These are phyloP conservation scores for Phymanthus crucifer DNA, from an alignment of 92 coral and sea anemone genomes.

Conservation along the genomic window DNA sequence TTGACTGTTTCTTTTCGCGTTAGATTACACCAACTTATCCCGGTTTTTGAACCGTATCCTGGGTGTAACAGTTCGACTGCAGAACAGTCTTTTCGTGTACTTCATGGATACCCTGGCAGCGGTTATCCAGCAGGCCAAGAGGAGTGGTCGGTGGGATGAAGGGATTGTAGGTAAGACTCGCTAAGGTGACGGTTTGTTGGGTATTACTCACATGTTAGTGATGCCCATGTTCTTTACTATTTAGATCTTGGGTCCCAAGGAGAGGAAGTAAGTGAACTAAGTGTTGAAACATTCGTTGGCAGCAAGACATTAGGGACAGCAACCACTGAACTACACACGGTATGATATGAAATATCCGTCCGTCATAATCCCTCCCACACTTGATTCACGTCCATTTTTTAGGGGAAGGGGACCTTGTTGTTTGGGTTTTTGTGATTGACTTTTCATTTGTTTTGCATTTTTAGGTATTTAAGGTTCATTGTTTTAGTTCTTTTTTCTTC, in stretches of 20 bases:
- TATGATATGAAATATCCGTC: too few relatives aligned
- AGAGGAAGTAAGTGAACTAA: constrained; percentile 78
- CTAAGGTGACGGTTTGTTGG: neutral
- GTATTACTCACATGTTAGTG: neutral
- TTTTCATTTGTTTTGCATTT: too few relatives aligned
- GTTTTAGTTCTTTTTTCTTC: too few relatives aligned
- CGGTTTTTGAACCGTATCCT: constrained; percentile 94
- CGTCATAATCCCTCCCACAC: neutral
- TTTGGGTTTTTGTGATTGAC: too few relatives aligned
- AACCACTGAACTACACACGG: constrained; percentile 95
- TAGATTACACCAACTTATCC: constrained; percentile 89
- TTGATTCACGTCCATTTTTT: too few relatives aligned
- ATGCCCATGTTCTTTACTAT: neutral
- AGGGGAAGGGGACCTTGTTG: too few relatives aligned
- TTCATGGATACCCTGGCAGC: constrained; percentile 85
- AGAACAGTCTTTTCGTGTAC: constrained; percentile 85
- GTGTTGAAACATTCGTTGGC: constrained; percentile 82
- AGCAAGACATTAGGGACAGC: constrained; percentile 68
- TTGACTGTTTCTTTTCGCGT: neutral
- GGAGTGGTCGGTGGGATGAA: constrained; percentile 91
- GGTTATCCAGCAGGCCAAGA: constrained; percentile 88
- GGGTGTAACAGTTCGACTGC: constrained; percentile 90
- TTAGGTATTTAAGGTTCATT: too few relatives aligned
- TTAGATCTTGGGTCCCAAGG: constrained; percentile 98
- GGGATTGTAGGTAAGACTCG: constrained; percentile 66